Conservation (phyloP, 2,888 invertebrate genomes). For the Morpho deidamia region DNA sequence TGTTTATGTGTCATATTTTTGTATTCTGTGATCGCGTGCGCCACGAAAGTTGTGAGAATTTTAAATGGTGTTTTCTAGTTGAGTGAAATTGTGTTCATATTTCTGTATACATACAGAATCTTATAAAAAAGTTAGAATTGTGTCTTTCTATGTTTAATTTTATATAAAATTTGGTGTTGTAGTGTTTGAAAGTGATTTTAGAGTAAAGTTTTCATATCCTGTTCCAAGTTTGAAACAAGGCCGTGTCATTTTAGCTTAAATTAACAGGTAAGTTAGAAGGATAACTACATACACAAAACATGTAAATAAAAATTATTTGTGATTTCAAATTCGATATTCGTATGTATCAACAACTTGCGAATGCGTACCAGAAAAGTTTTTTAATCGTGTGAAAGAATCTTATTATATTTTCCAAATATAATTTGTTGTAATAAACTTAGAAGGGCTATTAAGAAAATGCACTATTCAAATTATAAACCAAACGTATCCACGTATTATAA, state of each 20-base stretch:
- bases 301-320: no score
- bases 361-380: background rate
- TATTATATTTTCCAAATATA: no score
- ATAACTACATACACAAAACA: constrained; percentile 25
- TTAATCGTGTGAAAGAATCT: no score
- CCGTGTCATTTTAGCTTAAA: constrained; percentile 27
- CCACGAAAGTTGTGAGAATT: constrained; percentile 16
- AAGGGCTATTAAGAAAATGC: no score
- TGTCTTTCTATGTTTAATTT: background rate
- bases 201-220: constrained; percentile 33
- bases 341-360: background rate
- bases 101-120: background rate
- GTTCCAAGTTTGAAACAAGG: constrained; percentile 51
- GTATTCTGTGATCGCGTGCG: constrained; percentile 14
- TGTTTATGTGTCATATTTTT: constrained; percentile 10
- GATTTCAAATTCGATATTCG: no score
- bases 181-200: constrained; percentile 7
- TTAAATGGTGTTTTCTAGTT: constrained; percentile 10
- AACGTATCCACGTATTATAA: no score
- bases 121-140: no score
- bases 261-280: constrained; percentile 42
- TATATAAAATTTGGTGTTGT: background rate
- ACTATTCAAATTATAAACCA: no score
- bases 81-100: constrained; percentile 13
- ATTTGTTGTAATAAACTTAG: no score